phyloP scores from a whole-genome alignment of 2,113 vertebrate species.

The Probosciger aterrimus region DNA sequence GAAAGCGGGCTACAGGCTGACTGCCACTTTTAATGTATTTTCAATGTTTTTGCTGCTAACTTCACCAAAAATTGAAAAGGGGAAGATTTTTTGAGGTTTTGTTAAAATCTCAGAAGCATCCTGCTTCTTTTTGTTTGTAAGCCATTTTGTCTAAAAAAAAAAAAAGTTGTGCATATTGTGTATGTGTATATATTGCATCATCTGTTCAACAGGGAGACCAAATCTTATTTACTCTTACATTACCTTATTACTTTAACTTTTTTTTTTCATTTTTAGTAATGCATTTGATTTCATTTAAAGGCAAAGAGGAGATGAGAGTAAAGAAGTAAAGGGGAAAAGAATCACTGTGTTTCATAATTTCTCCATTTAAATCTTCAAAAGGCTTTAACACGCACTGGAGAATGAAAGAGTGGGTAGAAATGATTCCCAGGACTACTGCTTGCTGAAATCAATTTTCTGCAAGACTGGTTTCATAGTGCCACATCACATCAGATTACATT shows the following conservation, averaged over 20 bases:
- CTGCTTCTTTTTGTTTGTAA: not conserved
- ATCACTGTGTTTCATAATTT: not conserved
- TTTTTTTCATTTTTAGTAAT: not conserved
- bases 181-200: not conserved
- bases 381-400: not conserved
- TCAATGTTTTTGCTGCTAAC: not conserved
- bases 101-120: not conserved
- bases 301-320: not conserved
- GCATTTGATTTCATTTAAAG: not conserved
- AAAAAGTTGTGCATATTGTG: not conserved
- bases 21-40: not conserved
- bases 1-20: not conserved
- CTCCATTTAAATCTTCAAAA: not conserved
- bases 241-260: not conserved
- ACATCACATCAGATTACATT: constrained; percentile 14
- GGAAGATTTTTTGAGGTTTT: not conserved
- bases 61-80: not conserved
- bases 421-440: not conserved
- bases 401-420: not conserved
- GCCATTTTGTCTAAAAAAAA: not conserved
- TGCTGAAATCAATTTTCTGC: constrained; percentile 44
- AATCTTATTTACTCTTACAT: not conserved
- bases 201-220: not conserved
- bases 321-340: not conserved
- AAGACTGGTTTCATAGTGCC: constrained; percentile 6